These are phyloP conservation scores for Lobophora halterata DNA, from an alignment of 2,888 invertebrate genomes.

Conservation along the genomic window DNA sequence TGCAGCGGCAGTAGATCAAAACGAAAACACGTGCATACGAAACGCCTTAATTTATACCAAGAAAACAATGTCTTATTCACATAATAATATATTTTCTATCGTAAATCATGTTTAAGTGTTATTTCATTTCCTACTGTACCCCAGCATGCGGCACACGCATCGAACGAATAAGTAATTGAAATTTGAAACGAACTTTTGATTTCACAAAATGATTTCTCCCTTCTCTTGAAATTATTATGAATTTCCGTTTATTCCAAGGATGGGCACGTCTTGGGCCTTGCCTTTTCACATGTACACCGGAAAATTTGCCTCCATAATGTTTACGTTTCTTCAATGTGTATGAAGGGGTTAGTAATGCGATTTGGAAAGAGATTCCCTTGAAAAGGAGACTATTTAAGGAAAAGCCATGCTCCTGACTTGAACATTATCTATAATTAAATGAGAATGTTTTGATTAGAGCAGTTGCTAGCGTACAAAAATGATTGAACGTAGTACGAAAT, in stretches of 20 bases:
- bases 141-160: conserved; percentile 72
- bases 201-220: conserved; percentile 70
- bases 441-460: conserved; percentile 7
- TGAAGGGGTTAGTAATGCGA: conserved; percentile 34
- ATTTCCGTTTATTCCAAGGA: conserved; percentile 59
- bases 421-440: conserved; percentile 12
- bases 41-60: conserved; percentile 61
- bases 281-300: conserved; percentile 41
- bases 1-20: conserved; percentile 43
- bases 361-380: conserved; percentile 23
- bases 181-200: conserved; percentile 78
- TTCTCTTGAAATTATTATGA: conserved; percentile 74
- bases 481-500: no score
- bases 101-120: conserved; percentile 79
- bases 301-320: conserved; percentile 42
- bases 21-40: conserved; percentile 55
- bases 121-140: conserved; percentile 75
- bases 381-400: conserved; percentile 23
- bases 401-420: conserved; percentile 12
- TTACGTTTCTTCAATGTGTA: conserved; percentile 38
- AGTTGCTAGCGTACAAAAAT: no score
- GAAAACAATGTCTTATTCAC: conserved; percentile 75
- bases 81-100: conserved; percentile 72
- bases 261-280: conserved; percentile 50
- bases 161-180: conserved; percentile 79